Evolutionary conservation across 1,140 invertebrate species (phyloP), one percentile per base, ranked within the genome.

Genomic region (Drosophila aff.): DNA sequence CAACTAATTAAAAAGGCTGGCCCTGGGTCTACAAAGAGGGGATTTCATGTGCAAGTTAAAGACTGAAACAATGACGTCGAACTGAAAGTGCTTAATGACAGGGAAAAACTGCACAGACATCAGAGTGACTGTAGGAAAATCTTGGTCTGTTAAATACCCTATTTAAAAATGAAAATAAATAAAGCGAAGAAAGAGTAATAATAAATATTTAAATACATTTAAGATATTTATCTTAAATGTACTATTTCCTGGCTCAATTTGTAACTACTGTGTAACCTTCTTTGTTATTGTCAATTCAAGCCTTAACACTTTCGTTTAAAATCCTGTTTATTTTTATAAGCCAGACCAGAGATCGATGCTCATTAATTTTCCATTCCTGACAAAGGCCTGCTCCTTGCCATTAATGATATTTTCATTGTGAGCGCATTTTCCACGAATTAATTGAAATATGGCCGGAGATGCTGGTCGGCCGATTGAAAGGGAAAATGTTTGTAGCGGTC

Each of bases 51-150:
- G 21, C 18, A 38, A 55, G 40, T 66, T 78, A 63, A 69, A 57
- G 33, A 21, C 21, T 47, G 58, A 63, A 36, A 23, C 44, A 40
- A 49, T 33, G 38, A 44, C 72, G 43, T 62, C 40, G 61, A 71
- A 80, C 82, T 73, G 67, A 80, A 86, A 78, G 76, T 64, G 69
- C 28, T 67, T 81, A 89, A 89, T 89, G 85, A 79, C 74, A 81
- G 83, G 84, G 73, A 87, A 87, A 84, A 87, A 64, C 36, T 58
- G 57, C 53, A 40, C 49, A 69, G 62, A 76, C 52, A 61, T 21
- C 16, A 46, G 40, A 23, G 62, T 71, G 66, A 81, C 80, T 33
- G 4, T 11, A 26, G 9, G 40, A 10, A 23, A 33, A 6, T 13
- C 13, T 21, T 28, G 1, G 7, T 4, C 18, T 47, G 2, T 7